Base-by-base conservation (phyloP, 1,140 invertebrate species). In the Ganaspis sp. region DNA sequence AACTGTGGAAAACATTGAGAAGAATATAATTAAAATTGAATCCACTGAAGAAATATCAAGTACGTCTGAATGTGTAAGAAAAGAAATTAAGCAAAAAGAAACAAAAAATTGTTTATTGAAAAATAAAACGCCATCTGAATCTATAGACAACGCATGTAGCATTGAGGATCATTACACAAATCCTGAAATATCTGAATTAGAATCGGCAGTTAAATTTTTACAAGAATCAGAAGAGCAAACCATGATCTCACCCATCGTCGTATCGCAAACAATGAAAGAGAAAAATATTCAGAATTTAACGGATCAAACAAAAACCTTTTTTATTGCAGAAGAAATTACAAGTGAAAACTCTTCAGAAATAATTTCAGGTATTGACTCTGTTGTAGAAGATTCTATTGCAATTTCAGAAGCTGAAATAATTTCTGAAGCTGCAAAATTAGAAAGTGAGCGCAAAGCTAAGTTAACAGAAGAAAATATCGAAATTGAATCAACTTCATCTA, bases 401-500 rank as follows among this genome's bases (percentile, higher is more conserved):
- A 91, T 90, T 76, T 91, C 90, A 0, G 90, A 91, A 80, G 89
- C 90, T 21, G 90, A 91, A 80, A 91, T 91, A 4, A 91, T 91
- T 53, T 88, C 88, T 15, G 90, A 91, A 72, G 90, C 90, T n/a
- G 87, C 85, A 11, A 91, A 91, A 81, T 75, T 91, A 26, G 89
- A 91, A 72, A 91, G 75, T 21, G 90, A 91, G 40, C 83, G 77
- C 0, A 85, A 90, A 78, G 80, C 81, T 40, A 83, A 84, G 81
- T 12, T 86, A 6, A 23, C 72, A 11, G 69, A 77, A 64, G 70
- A 81, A 77, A 80, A 81, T 79, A 75, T 79, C 34, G 29, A 81
- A 74, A 49, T 71, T 70, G 11, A 78, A 15, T 17, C 54, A 1
- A 38, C 4, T 9, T 23, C 69, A 19, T 53, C 69, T n/a, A n/a